Base-by-base conservation (phyloP, 2,888 invertebrate species). In the Meteorus colon region DNA sequence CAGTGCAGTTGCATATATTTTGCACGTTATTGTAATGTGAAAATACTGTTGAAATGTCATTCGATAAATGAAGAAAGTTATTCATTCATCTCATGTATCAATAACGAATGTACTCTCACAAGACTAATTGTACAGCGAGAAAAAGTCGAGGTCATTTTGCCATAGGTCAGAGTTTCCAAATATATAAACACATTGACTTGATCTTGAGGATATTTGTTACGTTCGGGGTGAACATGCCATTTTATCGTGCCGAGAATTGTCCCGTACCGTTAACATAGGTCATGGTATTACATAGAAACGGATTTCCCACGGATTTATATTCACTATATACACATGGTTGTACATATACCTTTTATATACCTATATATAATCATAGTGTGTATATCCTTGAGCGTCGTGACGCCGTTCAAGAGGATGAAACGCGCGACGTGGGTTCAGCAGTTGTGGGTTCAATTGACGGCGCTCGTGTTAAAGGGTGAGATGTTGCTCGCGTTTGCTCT, bases 171-270 rank as follows among this genome's bases (percentile, higher is more conserved):
- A 48, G 68, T 65, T 31, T 59, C 59, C 55, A 63, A 72, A 69
- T 67, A 77, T 75, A 73, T 71, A 77, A 37, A 66, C 37, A 24
- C 37, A 66, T 37, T 34, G 29, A 62, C 27, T 48, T 63, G 62
- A 72, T 72, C 75, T 73, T 74, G 79, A 78, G 85, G 85, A 55
- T 19, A 8, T 55, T 6, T 55, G 86, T 84, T 85, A 83, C 84
- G 85, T 86, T 86, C 84, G 81, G 78, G 82, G 82, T 8, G 19
- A 80, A 78, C 81, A 80, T 84, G 81, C 78, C 85, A 82, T 84
- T 85, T 83, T 85, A 86, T 86, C 85, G 81, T 76, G 75, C 48
- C 70, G 29, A 71, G 59, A 69, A 66, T 73, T 76, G 75, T 75
- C 67, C 69, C 75, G 72, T 75, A 75, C 77, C 72, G 78, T 82